These are phyloP conservation scores for Mastacembelus armatus DNA, from an alignment of 2,797 vertebrate species.

Conservation along the genomic window DNA sequence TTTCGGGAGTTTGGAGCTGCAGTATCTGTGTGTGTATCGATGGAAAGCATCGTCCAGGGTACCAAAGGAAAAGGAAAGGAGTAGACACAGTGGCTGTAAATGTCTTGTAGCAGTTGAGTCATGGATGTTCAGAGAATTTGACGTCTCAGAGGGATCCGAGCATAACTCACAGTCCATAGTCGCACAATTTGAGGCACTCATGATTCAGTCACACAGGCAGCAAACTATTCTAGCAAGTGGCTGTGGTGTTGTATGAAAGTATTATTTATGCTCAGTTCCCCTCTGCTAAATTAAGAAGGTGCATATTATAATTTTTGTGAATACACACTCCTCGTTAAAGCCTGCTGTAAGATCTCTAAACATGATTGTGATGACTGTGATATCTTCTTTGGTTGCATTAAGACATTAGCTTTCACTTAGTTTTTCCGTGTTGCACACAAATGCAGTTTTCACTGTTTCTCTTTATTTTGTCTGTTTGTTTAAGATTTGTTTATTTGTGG, in stretches of 20 bases:
- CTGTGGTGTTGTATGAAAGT: slow-evolving; percentile 32
- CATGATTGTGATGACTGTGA: background rate
- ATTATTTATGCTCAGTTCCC: slow-evolving; percentile 23
- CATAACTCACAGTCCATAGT: slow-evolving; percentile 43
- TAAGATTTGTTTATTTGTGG: background rate
- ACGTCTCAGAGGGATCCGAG: slow-evolving; percentile 57
- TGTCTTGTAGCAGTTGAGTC: slow-evolving; percentile 57
- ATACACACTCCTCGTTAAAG: slow-evolving; percentile 24
- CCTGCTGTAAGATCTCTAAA: background rate
- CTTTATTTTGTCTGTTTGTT: background rate
- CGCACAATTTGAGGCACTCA: slow-evolving; percentile 48
- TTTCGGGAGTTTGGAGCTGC: background rate
- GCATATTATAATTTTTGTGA: slow-evolving; percentile 20
- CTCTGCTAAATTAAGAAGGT: slow-evolving; percentile 1
- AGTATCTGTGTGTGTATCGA: slow-evolving; percentile 1
- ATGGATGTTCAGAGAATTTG: slow-evolving; percentile 57
- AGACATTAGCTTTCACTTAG: slow-evolving; percentile 21
- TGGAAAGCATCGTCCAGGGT: slow-evolving; percentile 12
- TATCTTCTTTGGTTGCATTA: slow-evolving; percentile 10
- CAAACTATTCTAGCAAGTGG: background rate
- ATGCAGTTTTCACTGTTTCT: background rate
- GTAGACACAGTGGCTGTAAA: slow-evolving; percentile 57
- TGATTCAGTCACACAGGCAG: slow-evolving; percentile 57
- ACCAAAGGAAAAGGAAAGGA: slow-evolving; percentile 40
- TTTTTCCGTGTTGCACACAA: slow-evolving; percentile 12